These are phyloP conservation scores for Pterocles burchelli DNA, from an alignment of 2,113 vertebrate species.

Conservation along the genomic window DNA sequence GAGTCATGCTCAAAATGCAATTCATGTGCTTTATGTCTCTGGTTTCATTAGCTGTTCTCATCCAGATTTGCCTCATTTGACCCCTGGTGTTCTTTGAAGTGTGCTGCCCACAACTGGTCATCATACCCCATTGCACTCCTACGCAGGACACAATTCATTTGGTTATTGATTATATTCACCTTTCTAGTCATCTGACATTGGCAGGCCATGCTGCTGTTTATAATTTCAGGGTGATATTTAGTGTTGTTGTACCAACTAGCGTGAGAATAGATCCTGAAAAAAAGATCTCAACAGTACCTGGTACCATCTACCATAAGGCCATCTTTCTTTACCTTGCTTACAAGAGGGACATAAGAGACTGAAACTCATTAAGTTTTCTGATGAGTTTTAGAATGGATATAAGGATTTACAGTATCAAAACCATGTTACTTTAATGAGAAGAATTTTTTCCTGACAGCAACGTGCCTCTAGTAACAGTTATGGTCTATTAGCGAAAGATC, in stretches of 20 bases:
- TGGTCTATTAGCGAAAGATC: neutral
- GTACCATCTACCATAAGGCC: neutral
- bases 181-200: neutral
- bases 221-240: neutral
- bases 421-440: neutral
- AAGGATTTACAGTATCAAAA: neutral
- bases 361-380: neutral
- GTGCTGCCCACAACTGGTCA: neutral
- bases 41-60: neutral
- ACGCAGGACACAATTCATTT: neutral
- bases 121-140: rapidly evolving
- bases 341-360: neutral
- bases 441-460: neutral
- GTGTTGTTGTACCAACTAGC: neutral
- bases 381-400: neutral
- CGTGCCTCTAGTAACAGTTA: neutral
- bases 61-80: neutral
- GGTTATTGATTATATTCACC: neutral
- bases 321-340: neutral
- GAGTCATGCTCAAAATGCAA: neutral
- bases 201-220: neutral
- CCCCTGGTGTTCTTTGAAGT: neutral
- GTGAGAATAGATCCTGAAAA: neutral
- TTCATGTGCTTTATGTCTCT: neutral
- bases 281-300: neutral